Evolutionary conservation across 2,888 invertebrate species (phyloP).

Genomic region (Drosophila mimica): DNA sequence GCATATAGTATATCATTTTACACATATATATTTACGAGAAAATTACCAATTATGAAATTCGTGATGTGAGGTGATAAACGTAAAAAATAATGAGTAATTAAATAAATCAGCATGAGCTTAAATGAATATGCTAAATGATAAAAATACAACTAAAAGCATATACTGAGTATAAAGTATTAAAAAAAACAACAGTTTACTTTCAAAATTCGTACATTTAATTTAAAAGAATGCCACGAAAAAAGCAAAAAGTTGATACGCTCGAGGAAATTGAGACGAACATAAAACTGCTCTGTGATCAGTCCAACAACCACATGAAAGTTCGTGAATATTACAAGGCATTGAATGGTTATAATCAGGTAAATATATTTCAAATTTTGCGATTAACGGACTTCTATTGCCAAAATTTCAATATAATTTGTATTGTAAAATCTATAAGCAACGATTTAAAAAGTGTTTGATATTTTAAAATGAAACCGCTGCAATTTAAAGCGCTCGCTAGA

Average conservation of each 20-base stretch:
- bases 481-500: constrained; percentile 11
- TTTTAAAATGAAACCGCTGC: constrained; percentile 16
- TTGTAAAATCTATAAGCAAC: not conserved
- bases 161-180: no score
- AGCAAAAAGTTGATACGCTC: constrained; percentile 84
- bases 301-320: constrained; percentile 90
- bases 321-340: constrained; percentile 91
- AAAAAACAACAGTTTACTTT: no score
- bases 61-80: not conserved
- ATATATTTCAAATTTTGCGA: constrained; percentile 11
- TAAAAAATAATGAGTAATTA: constrained; percentile 6
- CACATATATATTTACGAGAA: not conserved
- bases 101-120: not conserved
- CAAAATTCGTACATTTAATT: not conserved
- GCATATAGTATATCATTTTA: not conserved
- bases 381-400: not conserved
- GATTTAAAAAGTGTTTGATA: not conserved
- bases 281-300: constrained; percentile 91
- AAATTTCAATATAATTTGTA: not conserved
- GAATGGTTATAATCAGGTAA: constrained; percentile 90
- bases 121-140: not conserved
- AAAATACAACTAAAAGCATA: not conserved
- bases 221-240: constrained; percentile 80
- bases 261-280: constrained; percentile 86
- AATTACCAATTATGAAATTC: not conserved